Percentiles rank a stretch among this genome's conserved stretches.
Conservation (phyloP, 2,888 invertebrate species). For the Matsumyia berberina region DNA sequence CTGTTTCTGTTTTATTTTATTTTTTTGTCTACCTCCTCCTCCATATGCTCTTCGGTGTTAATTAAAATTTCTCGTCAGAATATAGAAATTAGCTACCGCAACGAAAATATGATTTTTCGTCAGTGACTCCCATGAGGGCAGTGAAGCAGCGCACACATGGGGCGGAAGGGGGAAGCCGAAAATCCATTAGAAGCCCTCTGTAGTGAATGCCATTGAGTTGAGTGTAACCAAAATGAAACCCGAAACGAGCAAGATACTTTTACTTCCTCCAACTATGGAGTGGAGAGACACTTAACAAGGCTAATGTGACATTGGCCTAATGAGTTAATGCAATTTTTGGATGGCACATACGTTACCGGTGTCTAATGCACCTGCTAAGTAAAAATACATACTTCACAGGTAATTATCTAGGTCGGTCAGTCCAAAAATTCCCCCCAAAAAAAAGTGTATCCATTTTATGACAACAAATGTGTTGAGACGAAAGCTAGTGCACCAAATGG, state of each 20-base stretch:
- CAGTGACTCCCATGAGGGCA: constrained; percentile 46
- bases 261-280: constrained; percentile 9
- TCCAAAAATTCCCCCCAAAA: not conserved
- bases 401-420: constrained; percentile 30
- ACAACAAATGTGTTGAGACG: constrained; percentile 14
- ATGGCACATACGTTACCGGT: constrained; percentile 4
- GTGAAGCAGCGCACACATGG: not conserved
- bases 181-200: constrained; percentile 68
- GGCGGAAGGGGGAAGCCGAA: constrained; percentile 8
- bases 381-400: constrained; percentile 11
- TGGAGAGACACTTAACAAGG: constrained; percentile 32
- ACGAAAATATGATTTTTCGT: constrained; percentile 75
- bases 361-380: constrained; percentile 30
- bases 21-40: constrained; percentile 29
- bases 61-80: constrained; percentile 72
- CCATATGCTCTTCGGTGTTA: constrained; percentile 71
- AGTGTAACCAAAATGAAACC: constrained; percentile 49
- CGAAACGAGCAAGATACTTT: constrained; percentile 38
- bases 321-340: constrained; percentile 72
- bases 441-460: not conserved
- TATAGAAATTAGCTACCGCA: constrained; percentile 73
- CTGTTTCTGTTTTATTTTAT: constrained; percentile 23
- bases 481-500: not conserved
- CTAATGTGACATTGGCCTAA: constrained; percentile 72
- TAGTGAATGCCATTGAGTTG: constrained; percentile 37